These are phyloP conservation scores for Macropis europaea DNA, from an alignment of 2,888 invertebrate genomes.

Conservation along the genomic window DNA sequence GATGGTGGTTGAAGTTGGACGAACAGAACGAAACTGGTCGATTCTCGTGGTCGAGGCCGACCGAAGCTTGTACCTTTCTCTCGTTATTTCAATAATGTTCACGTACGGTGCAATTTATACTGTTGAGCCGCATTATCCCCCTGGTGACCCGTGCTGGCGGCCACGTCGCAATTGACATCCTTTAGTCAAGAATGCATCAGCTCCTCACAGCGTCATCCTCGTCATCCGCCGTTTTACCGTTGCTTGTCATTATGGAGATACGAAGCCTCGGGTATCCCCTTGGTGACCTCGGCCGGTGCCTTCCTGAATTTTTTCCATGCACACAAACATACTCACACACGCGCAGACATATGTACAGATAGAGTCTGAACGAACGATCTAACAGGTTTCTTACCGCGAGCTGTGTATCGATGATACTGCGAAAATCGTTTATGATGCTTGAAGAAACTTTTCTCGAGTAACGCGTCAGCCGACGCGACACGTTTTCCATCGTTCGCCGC, in stretches of 20 bases:
- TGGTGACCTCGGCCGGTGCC: constrained; percentile 41
- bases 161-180: constrained; percentile 70
- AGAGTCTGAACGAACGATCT: no score
- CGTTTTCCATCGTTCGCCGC: no score
- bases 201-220: constrained; percentile 56
- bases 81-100: constrained; percentile 48
- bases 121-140: constrained; percentile 42
- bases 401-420: neutral
- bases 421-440: neutral
- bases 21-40: neutral
- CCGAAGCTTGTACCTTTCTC: constrained; percentile 9
- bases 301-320: neutral
- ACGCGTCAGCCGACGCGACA: neutral
- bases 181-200: constrained; percentile 66
- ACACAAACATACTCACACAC: neutral
- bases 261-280: constrained; percentile 26
- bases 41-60: neutral
- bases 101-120: constrained; percentile 48
- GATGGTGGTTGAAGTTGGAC: no score
- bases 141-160: constrained; percentile 18
- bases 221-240: constrained; percentile 57
- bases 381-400: neutral
- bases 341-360: neutral
- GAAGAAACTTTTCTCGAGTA: neutral
- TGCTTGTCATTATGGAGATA: constrained; percentile 62